phyloP scores from a whole-genome alignment of 2,888 invertebrate genomes.

The Plagiodera versicolora region DNA sequence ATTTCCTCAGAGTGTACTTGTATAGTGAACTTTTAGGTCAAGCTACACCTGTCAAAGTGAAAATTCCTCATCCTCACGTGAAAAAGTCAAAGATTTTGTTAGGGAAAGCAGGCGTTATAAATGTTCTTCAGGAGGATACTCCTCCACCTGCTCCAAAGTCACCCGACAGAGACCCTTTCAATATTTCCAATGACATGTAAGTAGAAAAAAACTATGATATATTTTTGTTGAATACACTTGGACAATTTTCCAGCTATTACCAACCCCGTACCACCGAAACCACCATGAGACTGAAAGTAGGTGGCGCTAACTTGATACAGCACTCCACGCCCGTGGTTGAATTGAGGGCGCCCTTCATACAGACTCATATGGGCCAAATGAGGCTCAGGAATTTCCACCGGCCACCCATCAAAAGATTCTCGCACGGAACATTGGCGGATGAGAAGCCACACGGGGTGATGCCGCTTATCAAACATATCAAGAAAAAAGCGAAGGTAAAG shows the following conservation, averaged over 20 bases:
- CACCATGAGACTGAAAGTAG: constrained; percentile 79
- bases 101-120: constrained; percentile 95
- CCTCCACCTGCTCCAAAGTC: constrained; percentile 90
- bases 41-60: constrained; percentile 81
- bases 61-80: constrained; percentile 91
- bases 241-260: constrained; percentile 70
- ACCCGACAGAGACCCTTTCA: constrained; percentile 93
- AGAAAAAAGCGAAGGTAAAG: constrained; percentile 80
- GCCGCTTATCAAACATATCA: constrained; percentile 87
- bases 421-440: constrained; percentile 76
- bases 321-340: constrained; percentile 98
- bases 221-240: neutral
- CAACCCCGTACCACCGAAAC: constrained; percentile 85
- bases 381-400: constrained; percentile 92
- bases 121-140: constrained; percentile 89
- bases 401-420: constrained; percentile 83
- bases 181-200: constrained; percentile 96
- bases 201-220: constrained; percentile 39
- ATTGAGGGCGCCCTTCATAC: constrained; percentile 91
- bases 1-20: neutral
- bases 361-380: constrained; percentile 86
- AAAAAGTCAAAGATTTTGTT: constrained; percentile 90
- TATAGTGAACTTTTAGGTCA: constrained; percentile 58
- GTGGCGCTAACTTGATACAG: constrained; percentile 89
- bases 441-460: constrained; percentile 79